Conservation (phyloP, 2,113 vertebrate genomes). For the Carassius gibelio region DNA sequence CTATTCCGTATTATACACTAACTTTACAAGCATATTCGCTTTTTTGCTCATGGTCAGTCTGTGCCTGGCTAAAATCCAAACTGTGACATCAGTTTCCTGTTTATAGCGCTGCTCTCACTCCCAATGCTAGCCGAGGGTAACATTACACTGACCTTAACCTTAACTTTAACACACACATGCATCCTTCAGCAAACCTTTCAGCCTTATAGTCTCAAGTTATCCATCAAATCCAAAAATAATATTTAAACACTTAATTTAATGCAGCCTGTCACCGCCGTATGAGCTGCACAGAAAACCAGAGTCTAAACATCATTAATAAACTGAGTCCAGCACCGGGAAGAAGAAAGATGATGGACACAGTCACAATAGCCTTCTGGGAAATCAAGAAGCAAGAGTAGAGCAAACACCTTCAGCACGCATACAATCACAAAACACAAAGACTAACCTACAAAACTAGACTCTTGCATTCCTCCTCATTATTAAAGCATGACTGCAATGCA, state of each 20-base stretch:
- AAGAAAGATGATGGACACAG: background rate
- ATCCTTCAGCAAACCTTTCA: background rate
- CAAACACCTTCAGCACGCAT: background rate
- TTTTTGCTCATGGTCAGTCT: background rate
- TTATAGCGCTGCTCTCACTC: slow-evolving; percentile 51
- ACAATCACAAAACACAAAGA: slow-evolving; percentile 1
- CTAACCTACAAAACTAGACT: background rate
- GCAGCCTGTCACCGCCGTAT: background rate
- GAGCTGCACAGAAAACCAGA: background rate
- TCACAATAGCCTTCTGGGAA: slow-evolving; percentile 28
- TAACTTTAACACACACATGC: slow-evolving; percentile 8
- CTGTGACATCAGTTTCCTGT: slow-evolving; percentile 56
- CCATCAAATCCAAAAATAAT: slow-evolving; percentile 14
- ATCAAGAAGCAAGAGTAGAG: slow-evolving; percentile 9
- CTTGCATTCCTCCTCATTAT: slow-evolving; percentile 2
- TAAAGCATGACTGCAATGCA: slow-evolving; percentile 28
- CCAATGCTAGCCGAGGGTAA: slow-evolving; percentile 25
- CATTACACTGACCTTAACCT: slow-evolving; percentile 46
- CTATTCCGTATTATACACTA: background rate
- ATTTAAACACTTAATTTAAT: slow-evolving; percentile 13
- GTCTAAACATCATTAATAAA: slow-evolving; percentile 14
- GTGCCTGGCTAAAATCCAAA: slow-evolving; percentile 33
- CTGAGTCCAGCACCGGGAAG: background rate
- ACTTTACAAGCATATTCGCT: background rate
- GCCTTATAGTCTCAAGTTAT: background rate